Percentiles rank a stretch among this genome's conserved stretches.
Conservation (phyloP, 2,797 vertebrate genomes). For the Sebastes itinus region DNA sequence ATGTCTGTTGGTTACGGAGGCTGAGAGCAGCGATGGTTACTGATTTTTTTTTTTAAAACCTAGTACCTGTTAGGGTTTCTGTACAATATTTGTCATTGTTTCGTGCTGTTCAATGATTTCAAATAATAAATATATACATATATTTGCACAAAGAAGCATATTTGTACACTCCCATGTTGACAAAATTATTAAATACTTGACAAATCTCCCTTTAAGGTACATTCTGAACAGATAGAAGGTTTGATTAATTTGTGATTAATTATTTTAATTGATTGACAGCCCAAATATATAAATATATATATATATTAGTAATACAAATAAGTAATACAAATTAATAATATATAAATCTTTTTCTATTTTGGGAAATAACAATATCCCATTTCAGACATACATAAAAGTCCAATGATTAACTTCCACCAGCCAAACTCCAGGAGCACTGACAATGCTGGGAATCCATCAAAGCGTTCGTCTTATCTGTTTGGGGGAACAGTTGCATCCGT, state of each 20-base stretch:
- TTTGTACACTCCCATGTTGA: too few relatives aligned
- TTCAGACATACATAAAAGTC: conserved; percentile 24
- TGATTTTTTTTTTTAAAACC: neutral
- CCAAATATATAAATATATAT: too few relatives aligned
- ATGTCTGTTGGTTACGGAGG: neutral
- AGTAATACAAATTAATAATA: too few relatives aligned
- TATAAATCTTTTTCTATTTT: neutral
- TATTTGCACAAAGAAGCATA: too few relatives aligned
- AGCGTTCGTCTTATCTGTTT: conserved; percentile 8
- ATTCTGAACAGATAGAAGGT: fast-evolving
- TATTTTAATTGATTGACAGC: too few relatives aligned
- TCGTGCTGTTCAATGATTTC: fast-evolving
- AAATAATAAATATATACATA: too few relatives aligned
- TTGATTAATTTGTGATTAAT: too few relatives aligned
- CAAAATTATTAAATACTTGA: fast-evolving
- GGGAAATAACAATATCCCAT: conserved; percentile 15
- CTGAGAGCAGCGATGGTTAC: neutral
- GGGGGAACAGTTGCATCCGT: conserved; percentile 6
- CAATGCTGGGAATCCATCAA: conserved; percentile 35
- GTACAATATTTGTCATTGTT: fast-evolving
- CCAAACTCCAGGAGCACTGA: neutral
- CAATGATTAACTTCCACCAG: conserved; percentile 20
- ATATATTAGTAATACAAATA: too few relatives aligned
- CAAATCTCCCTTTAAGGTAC: too few relatives aligned
- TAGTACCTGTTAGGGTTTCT: too few relatives aligned